A percentile compares a stretch with the other conserved stretches of the same genome.
phyloP scores from a whole-genome alignment of 2,113 vertebrate species.

The Corydoras sp. region DNA sequence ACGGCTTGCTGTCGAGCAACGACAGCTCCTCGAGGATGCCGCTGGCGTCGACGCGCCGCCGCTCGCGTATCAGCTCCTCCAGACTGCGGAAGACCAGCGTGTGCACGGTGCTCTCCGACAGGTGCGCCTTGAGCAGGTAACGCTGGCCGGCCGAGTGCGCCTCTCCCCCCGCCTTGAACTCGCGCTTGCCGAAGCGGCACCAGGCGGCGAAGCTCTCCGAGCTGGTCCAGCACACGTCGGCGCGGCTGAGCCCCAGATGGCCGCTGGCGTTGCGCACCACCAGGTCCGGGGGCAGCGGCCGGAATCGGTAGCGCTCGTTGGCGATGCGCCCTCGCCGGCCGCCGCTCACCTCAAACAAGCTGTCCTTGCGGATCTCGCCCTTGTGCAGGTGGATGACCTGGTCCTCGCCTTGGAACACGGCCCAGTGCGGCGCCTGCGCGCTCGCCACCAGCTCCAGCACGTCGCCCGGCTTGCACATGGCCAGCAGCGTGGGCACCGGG shows the following conservation, averaged over 20 bases:
- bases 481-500: slow-evolving; percentile 81
- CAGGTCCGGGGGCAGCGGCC: slow-evolving; percentile 87
- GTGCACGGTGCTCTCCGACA: slow-evolving; percentile 84
- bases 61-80: slow-evolving; percentile 95
- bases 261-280: slow-evolving; percentile 96
- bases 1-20: slow-evolving; percentile 81
- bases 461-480: slow-evolving; percentile 93
- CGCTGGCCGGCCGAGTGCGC: slow-evolving; percentile 79
- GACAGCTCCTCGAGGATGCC: slow-evolving; percentile 89
- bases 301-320: slow-evolving; percentile 93
- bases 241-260: slow-evolving; percentile 87
- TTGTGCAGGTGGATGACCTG: slow-evolving; percentile 92
- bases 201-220: slow-evolving; percentile 99
- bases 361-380: slow-evolving; percentile 95
- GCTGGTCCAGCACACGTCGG: slow-evolving; percentile 97
- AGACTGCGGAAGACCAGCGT: slow-evolving; percentile 90
- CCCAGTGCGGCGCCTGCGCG: slow-evolving; percentile 89
- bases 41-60: slow-evolving; percentile 88
- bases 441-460: slow-evolving; percentile 86
- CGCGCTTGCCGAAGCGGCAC: slow-evolving; percentile 97
- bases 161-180: slow-evolving; percentile 97
- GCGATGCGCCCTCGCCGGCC: slow-evolving; percentile 88
- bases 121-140: slow-evolving; percentile 92
- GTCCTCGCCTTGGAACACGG: slow-evolving; percentile 84
- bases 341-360: slow-evolving; percentile 81